A percentile compares a stretch with the other conserved stretches of the same genome.
Evolutionary conservation across 2,888 invertebrate species (phyloP).

Genomic region (Chrysolina oricalcia): DNA sequence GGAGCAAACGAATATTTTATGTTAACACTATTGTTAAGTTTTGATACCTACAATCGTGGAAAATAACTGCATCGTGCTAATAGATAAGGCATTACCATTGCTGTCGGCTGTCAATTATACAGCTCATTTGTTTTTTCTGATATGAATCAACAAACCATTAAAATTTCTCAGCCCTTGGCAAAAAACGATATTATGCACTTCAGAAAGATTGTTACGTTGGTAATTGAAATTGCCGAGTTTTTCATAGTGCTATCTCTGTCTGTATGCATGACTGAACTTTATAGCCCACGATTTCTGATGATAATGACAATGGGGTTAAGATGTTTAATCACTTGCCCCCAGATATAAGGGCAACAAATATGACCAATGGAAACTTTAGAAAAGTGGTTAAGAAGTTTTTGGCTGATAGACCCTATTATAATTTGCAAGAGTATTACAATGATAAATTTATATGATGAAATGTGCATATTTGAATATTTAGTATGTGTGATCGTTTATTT

Average conservation of each 20-base stretch:
- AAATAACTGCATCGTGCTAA: neutral
- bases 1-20: too few species aligned
- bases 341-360: too few species aligned
- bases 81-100: neutral
- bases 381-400: too few species aligned
- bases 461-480: too few species aligned
- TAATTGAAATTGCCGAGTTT: neutral
- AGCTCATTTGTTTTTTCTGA: constrained; percentile 5
- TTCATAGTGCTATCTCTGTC: neutral
- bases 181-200: neutral
- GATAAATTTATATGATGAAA: too few species aligned
- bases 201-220: neutral
- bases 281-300: neutral
- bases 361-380: too few species aligned
- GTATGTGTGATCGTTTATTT: too few species aligned
- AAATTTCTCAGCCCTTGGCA: neutral
- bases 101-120: neutral
- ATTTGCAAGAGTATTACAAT: too few species aligned
- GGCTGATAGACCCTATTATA: too few species aligned
- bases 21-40: too few species aligned
- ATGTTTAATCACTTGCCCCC: too few species aligned
- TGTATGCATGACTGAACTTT: constrained; percentile 9
- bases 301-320: neutral
- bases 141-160: neutral
- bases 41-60: neutral